These are phyloP conservation scores for Drosophila arawakana DNA, from an alignment of 1,140 invertebrate genomes.

Conservation along the genomic window DNA sequence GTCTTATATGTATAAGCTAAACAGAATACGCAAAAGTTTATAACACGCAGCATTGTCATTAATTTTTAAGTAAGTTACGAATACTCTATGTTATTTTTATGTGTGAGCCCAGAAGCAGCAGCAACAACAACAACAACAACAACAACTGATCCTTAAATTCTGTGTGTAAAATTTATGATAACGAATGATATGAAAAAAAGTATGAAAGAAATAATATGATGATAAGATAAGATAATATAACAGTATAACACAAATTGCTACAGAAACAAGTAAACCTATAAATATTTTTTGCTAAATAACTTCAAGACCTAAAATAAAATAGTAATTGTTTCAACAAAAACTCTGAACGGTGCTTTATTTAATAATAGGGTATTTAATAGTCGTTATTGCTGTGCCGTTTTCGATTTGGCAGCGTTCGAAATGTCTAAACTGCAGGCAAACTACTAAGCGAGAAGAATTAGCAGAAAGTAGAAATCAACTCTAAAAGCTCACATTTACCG, in stretches of 20 bases:
- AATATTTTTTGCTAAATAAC: constrained; percentile 79
- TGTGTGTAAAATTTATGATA: constrained; percentile 8
- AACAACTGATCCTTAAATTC: constrained; percentile 33
- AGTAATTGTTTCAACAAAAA: constrained; percentile 75
- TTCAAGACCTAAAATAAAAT: constrained; percentile 71
- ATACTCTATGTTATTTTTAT: constrained; percentile 50
- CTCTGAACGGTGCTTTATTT: background rate
- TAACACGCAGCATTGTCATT: constrained; percentile 79
- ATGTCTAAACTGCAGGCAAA: no score
- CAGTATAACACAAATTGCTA: constrained; percentile 41
- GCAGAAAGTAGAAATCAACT: no score
- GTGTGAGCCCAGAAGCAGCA: constrained; percentile 33
- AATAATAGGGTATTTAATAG: no score
- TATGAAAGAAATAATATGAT: constrained; percentile 1
- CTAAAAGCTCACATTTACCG: no score
- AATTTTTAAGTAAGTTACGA: constrained; percentile 64
- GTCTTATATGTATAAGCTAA: constrained; percentile 62
- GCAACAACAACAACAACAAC: constrained; percentile 15
- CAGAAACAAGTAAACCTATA: constrained; percentile 32
- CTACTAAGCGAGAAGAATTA: no score
- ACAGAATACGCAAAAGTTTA: constrained; percentile 48
- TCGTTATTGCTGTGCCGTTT: no score
- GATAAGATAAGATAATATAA: constrained; percentile 37
- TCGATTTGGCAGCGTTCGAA: no score
- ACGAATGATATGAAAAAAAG: constrained; percentile 6